A percentile compares a stretch with the other conserved stretches of the same genome.
Conservation (phyloP, 2,888 invertebrate genomes). For the Ornithoptera alexandrae region DNA sequence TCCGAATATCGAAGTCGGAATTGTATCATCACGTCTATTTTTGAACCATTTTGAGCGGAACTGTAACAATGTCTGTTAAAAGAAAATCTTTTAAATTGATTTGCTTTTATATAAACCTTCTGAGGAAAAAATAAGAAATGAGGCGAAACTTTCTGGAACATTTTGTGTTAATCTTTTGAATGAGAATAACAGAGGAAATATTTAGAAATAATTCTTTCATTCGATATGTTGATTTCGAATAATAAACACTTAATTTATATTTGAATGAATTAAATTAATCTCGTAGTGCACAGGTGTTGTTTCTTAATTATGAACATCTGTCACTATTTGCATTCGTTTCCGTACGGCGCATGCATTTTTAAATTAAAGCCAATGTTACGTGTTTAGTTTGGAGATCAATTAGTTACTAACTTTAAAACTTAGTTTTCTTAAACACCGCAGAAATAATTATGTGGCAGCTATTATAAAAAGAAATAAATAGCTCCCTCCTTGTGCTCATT, state of each 20-base stretch:
- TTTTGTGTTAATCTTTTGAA: too few species aligned
- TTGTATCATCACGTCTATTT: too few species aligned
- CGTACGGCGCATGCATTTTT: not conserved
- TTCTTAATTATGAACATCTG: not conserved
- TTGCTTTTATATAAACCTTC: too few species aligned
- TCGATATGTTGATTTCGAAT: not conserved
- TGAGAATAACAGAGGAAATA: too few species aligned
- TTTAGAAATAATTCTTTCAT: not conserved
- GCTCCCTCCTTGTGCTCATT: too few species aligned
- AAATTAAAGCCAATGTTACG: not conserved
- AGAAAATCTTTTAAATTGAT: too few species aligned
- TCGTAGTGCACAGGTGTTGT: not conserved
- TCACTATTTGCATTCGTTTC: not conserved
- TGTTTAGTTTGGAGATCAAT: not conserved
- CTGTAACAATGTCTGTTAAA: too few species aligned
- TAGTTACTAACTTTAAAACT: not conserved
- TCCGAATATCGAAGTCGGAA: too few species aligned
- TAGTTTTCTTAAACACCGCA: not conserved
- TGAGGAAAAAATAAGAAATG: too few species aligned
- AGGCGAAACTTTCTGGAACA: too few species aligned
- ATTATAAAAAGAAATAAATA: too few species aligned
- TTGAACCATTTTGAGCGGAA: too few species aligned
- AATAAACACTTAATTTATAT: not conserved
- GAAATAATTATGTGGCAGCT: not conserved
- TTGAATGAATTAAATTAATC: not conserved